Evolutionary conservation across 2,888 invertebrate genomes (phyloP).

Genomic region (Atherix ibis): DNA sequence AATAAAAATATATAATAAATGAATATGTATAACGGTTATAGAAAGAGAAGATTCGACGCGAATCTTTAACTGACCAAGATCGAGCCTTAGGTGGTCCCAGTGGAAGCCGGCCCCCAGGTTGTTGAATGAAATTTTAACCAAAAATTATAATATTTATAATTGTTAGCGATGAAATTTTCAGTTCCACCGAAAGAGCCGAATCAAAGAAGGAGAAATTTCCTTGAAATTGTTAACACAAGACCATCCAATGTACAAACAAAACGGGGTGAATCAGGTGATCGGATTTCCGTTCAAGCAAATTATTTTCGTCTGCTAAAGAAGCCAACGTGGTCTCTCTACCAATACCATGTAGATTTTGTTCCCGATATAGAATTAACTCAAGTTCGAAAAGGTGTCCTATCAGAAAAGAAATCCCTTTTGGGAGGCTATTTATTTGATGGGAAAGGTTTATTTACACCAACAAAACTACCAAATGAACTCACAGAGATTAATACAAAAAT

Average conservation of each 20-base stretch:
- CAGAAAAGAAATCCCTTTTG: conserved; percentile 37
- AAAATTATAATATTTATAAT: no score
- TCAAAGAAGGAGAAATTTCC: no score
- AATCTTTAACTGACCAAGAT: no score
- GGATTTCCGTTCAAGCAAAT: conserved; percentile 42
- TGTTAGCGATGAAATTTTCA: no score
- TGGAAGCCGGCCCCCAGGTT: no score
- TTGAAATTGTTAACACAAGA: conserved; percentile 23
- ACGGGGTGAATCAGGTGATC: conserved; percentile 36
- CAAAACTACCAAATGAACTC: conserved; percentile 39
- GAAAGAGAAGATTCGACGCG: no score
- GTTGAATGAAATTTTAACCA: no score
- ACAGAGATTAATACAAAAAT: conserved; percentile 43
- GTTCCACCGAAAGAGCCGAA: no score
- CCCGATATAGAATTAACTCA: conserved; percentile 53
- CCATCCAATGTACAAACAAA: conserved; percentile 22
- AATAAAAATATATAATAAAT: no score
- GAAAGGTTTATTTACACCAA: conserved; percentile 47
- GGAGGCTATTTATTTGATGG: conserved; percentile 67
- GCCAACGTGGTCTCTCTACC: conserved; percentile 53
- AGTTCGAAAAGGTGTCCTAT: conserved; percentile 44
- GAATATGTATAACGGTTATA: no score
- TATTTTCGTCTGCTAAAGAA: conserved; percentile 50
- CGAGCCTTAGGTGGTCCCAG: no score
- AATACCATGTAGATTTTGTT: conserved; percentile 57